phyloP scores from a whole-genome alignment of 2,113 vertebrate species.

The Pluvianellus socialis region DNA sequence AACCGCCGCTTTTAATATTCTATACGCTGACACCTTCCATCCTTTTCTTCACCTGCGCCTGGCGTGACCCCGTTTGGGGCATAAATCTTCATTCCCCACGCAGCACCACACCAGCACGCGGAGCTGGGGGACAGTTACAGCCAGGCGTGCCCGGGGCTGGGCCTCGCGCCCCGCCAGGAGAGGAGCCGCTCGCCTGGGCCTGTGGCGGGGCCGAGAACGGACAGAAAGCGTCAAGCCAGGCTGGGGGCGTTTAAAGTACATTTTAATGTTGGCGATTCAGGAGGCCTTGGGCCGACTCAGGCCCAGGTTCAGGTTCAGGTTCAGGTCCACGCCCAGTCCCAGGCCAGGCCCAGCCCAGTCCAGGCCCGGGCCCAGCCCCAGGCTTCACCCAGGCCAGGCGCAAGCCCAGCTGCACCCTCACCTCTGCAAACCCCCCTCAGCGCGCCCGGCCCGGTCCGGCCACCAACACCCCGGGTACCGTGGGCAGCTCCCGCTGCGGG shows the following conservation, averaged over 20 bases:
- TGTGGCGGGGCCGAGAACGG: fast-evolving
- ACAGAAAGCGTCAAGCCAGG: background rate
- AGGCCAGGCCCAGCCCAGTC: no score
- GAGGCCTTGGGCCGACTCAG: background rate
- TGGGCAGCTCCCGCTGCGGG: no score
- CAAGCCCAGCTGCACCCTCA: background rate
- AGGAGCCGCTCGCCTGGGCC: background rate
- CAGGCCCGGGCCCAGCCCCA: no score
- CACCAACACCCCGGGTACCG: fast-evolving
- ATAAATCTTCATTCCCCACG: background rate
- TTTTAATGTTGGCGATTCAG: background rate
- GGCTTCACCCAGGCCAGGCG: no score
- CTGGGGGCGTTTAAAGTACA: background rate
- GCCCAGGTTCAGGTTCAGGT: no score
- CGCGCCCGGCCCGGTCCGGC: background rate
- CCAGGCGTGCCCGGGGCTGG: fast-evolving
- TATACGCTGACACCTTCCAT: background rate
- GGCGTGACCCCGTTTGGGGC: background rate
- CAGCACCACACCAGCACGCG: fast-evolving
- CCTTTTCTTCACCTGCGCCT: background rate
- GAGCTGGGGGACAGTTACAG: background rate
- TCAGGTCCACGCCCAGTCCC: background rate
- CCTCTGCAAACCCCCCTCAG: background rate
- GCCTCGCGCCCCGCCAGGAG: no score
- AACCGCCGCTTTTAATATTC: background rate